Evolutionary conservation across 2,797 vertebrate genomes (phyloP), one percentile per base, ranked within the genome.

Genomic region (Potorous gilbertii): DNA sequence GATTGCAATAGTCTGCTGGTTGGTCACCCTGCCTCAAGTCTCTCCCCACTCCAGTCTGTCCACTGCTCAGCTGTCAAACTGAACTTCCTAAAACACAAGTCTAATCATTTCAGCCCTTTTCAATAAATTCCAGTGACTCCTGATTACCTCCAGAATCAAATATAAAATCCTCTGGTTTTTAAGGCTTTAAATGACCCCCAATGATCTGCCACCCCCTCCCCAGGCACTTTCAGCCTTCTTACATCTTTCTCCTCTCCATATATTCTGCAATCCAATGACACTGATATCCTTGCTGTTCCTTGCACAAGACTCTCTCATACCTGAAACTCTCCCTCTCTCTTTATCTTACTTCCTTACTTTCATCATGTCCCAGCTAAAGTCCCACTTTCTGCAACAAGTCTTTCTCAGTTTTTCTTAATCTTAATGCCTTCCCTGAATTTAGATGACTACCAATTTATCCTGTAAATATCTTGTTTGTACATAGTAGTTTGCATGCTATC

Each of bases 311-410:
- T 31, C 28, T 59, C 29, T 31, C 57, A 62, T 62, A 4, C 59
- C 59, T 62, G 59, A 31, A 62, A 62, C 59, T 34, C 31, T 62
- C 12, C 28, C 18, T 31, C 27, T 59, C 57, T 29, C 29, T 59
- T 31, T 31, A 59, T 59, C 8, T 59, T 56, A 27, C 56, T 59
- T 59, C 29, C 29, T 59, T 59, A 10, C 57, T 59, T 31, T 10
- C 29, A 31, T 59, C 59, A 34, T n/a, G 12, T 66, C 13, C 14
- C 13, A 66, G 12, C 59, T 56, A 91, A 91, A 93, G 56, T 95
- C 55, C 95, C 59, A 94, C 95, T 95, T 93, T 90, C 93, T 56
- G 34, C 5, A 66, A 66, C 14, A 87, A 54, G 40, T 14, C 16
- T 57, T 56, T 55, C 50, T n/a, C 59, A 31, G 16, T 0, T 90